Evolutionary conservation across 1,140 invertebrate species (phyloP).

Genomic region (Coelopa frigida): DNA sequence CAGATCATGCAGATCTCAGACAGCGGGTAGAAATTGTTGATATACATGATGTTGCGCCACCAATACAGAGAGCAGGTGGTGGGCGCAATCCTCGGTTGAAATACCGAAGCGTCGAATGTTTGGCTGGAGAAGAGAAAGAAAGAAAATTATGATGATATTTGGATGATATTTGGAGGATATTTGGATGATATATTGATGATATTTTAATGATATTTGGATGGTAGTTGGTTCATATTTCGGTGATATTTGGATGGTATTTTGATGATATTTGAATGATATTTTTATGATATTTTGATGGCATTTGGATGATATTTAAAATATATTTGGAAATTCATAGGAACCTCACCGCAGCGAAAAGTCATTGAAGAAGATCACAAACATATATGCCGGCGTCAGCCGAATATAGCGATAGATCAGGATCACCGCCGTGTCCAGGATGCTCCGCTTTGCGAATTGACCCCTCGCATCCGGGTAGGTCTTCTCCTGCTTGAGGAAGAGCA

Average conservation of each 20-base stretch:
- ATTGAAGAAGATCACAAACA: conserved; percentile 68
- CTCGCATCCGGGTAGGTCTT: conserved; percentile 24
- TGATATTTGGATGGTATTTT: no score
- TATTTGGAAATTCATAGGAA: neutral
- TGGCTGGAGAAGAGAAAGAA: conserved; percentile 20
- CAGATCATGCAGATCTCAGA: conserved; percentile 80
- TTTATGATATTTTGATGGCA: no score
- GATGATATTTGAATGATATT: no score
- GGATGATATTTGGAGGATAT: no score
- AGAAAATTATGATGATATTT: no score
- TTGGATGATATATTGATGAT: no score
- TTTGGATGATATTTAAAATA: no score
- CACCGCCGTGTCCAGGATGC: conserved; percentile 48
- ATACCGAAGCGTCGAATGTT: conserved; percentile 58
- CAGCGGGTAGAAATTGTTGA: conserved; percentile 72
- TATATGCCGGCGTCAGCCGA: conserved; percentile 71
- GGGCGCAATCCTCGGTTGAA: conserved; percentile 64
- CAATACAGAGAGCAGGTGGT: conserved; percentile 71
- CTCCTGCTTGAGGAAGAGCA: conserved; percentile 59
- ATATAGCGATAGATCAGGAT: conserved; percentile 61
- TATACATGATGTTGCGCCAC: conserved; percentile 76
- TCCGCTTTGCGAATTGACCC: conserved; percentile 36
- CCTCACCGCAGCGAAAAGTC: conserved; percentile 61
- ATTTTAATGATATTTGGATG: no score
- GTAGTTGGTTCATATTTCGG: no score